Base-by-base conservation (phyloP, 1,140 invertebrate species). In the Caerostris extrusa region DNA sequence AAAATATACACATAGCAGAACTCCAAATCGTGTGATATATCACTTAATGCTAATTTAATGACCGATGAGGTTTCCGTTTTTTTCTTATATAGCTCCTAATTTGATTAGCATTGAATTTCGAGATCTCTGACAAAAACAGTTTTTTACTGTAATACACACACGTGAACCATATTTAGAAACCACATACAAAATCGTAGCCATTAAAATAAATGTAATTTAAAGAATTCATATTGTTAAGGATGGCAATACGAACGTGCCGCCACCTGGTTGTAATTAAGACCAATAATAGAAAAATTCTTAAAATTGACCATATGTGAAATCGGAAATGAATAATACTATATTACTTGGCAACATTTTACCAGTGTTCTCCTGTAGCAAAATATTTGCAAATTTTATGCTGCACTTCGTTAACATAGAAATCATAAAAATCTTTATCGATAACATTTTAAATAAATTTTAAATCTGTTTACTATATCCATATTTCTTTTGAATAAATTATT, bases 131-230 rank as follows among this genome's bases (percentile, higher is more conserved):
- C 3, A 77, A 77, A 5, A 77, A 77, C 53, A 12, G 14, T 5
- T 3, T 12, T 50, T 85, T 34, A 85, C 56, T 58, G 34, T 19
- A 19, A 19, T 19, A 60, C 17, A 57, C 83, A 85, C 83, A 85
- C 83, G 83, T 85, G 83, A 85, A 85, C 55, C 57, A 58, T 85
- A 85, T 85, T 85, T 60, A 85, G 56, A 85, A 85, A 85, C 17
- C 34, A 34, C 12, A 85, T 56, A 85, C 83, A 60, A 85, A 85
- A 58, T 58, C 83, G 56, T 57, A 85, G 56, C 57, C 83, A 85
- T 85, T 85, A 58, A 19, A 58, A 50, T 77, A 77, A 77, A 50
- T 71, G 34, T 53, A 77, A 34, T 77, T 77, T 53, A 17, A 71
- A 71, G 10, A 77, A 77, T 77, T 77, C 71, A 14, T 77, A 77